Conservation (phyloP, 2,888 invertebrate genomes). For the Latheticus oryzae region DNA sequence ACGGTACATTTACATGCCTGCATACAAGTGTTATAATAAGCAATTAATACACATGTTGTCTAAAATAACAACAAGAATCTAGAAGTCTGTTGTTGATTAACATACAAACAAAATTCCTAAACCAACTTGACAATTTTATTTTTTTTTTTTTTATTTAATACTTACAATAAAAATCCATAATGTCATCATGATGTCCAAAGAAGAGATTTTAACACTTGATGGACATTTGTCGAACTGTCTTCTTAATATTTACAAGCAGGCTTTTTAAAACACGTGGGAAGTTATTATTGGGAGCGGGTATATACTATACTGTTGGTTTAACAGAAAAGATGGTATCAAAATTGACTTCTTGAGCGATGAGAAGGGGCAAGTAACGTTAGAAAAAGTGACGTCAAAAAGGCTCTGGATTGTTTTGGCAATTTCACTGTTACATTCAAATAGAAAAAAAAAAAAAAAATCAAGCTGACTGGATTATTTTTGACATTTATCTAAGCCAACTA, state of each 20-base stretch:
- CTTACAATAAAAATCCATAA: constrained; percentile 55
- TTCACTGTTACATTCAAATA: no score
- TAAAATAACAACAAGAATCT: constrained; percentile 5
- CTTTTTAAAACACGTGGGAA: constrained; percentile 62
- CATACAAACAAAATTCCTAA: no score
- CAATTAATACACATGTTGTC: no score
- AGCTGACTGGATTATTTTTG: no score
- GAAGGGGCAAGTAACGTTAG: constrained; percentile 60
- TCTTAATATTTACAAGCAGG: constrained; percentile 56
- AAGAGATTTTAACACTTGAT: constrained; percentile 52
- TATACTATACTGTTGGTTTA: constrained; percentile 44
- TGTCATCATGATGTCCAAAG: constrained; percentile 54
- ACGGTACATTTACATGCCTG: constrained; percentile 24
- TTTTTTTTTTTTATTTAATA: no score
- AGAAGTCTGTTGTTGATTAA: constrained; percentile 6
- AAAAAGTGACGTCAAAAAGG: no score
- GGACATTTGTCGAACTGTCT: constrained; percentile 58
- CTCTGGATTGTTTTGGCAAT: no score
- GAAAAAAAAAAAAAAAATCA: no score
- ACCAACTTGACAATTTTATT: no score
- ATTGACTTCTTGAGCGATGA: constrained; percentile 50
- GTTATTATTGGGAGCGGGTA: constrained; percentile 54
- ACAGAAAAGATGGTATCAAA: constrained; percentile 48
- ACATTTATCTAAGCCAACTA: no score
- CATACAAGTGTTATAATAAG: no score